Conservation (phyloP, 37 sponge, comb jelly and placozoan genomes). For the Dysidea cf. avara region DNA sequence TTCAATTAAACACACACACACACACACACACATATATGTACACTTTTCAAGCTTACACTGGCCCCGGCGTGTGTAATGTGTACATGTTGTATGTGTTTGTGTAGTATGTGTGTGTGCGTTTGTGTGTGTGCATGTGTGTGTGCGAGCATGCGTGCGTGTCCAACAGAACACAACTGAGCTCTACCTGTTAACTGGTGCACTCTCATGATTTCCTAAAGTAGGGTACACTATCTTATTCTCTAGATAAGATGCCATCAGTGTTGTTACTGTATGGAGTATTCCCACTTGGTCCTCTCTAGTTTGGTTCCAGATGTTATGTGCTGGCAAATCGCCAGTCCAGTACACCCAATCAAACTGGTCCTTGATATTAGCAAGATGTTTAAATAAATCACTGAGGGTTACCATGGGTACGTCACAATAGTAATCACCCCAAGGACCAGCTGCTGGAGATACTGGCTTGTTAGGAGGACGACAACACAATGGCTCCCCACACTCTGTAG, state of each 20-base stretch:
- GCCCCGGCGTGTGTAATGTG: no score
- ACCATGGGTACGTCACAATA: constrained; percentile 76
- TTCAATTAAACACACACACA: no score
- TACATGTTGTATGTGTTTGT: no score
- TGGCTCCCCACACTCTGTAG: constrained; percentile 69
- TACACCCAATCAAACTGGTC: constrained; percentile 86
- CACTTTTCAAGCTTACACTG: no score
- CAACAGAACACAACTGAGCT: no score
- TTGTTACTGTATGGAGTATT: constrained; percentile 42
- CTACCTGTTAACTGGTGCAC: constrained; percentile 86
- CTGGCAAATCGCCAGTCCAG: constrained; percentile 95
- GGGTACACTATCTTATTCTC: constrained; percentile 78
- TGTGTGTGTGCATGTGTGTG: no score
- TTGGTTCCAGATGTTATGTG: constrained; percentile 98
- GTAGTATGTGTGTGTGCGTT: no score
- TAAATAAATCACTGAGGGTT: constrained; percentile 69
- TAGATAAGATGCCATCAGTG: constrained; percentile 67
- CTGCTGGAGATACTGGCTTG: constrained; percentile 9
- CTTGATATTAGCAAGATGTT: constrained; percentile 50
- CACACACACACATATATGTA: no score
- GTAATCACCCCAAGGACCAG: constrained; percentile 93
- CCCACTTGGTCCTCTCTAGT: constrained; percentile 55
- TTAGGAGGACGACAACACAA: constrained; percentile 66
- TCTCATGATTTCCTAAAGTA: constrained; percentile 93
- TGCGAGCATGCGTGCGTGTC: no score